Base-by-base conservation (phyloP, 2,888 invertebrate genomes). In the Pterobdella sp. region DNA sequence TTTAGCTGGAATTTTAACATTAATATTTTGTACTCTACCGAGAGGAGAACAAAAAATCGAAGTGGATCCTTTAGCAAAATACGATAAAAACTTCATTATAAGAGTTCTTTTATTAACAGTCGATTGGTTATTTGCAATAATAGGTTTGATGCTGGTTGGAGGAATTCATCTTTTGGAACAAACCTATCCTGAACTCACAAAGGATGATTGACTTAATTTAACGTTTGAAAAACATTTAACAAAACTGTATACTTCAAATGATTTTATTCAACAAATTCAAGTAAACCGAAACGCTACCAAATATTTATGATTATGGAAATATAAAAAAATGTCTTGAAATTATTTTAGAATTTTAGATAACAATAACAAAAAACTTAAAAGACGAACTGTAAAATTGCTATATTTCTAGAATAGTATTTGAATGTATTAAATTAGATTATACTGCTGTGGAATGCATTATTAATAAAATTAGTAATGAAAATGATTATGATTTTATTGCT, bases 141-240 rank as follows among this genome's bases (percentile, higher is more conserved):
- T 56, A 22, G 60, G 60, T 26, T 3, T 56, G 7, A 26, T 22
- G 4, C n/a, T 22, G 14, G 60, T 56, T 56, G 60, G n/a, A 4
- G 60, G 60, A 22, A 56, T 56, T 26, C 26, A 56, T 26, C 60
- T 56, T 18, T 56, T 56, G 14, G 60, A 56, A 56, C 60, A 56
- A 56, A 4, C 18, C 4, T 26, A 56, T n/a, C n/a, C 14, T 3
- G 60, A 56, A 56, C 60, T 26, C 60, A 56, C 26, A 22, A 56
- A 56, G n/a, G 60, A 56, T 26, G 60, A 56, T 7, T 56, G n/a
- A 42, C 7, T 18, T 14, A 14, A 42, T 18, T n/a, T n/a, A n/a
- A n/a, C n/a, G n/a, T n/a, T n/a, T n/a, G n/a, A n/a, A n/a, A n/a
- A n/a, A n/a, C n/a, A n/a, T n/a, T n/a, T n/a, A n/a, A n/a, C n/a